phyloP scores from a whole-genome alignment of 2,113 vertebrate genomes.

The Rhinogobius similis region DNA sequence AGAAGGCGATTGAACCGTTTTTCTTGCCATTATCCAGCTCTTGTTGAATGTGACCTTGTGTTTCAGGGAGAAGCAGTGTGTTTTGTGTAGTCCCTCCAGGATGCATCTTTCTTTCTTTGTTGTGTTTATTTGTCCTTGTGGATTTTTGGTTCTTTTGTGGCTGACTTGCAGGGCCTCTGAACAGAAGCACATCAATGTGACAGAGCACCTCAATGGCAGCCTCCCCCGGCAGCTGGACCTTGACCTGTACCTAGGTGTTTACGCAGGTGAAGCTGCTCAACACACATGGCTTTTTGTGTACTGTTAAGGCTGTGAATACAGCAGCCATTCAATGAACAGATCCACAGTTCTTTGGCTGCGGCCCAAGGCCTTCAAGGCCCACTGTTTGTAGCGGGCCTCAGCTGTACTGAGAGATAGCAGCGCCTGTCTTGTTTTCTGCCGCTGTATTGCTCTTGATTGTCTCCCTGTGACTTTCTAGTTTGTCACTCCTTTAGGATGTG shows the following conservation, averaged over 20 bases:
- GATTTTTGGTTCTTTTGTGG: slow-evolving; percentile 62
- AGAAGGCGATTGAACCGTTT: slow-evolving; percentile 33
- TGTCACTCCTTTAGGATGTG: slow-evolving; percentile 49
- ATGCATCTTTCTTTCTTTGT: slow-evolving; percentile 45
- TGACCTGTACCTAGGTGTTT: slow-evolving; percentile 87
- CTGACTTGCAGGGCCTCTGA: slow-evolving; percentile 71
- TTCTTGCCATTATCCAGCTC: slow-evolving; percentile 44
- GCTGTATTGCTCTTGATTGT: slow-evolving; percentile 61
- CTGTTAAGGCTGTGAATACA: slow-evolving; percentile 52
- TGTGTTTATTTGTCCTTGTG: slow-evolving; percentile 68
- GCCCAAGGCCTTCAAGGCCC: slow-evolving; percentile 77
- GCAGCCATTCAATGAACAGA: slow-evolving; percentile 65
- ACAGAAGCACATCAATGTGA: slow-evolving; percentile 74
- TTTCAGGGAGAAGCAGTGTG: slow-evolving; percentile 29
- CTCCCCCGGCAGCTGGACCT: slow-evolving; percentile 78
- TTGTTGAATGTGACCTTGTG: slow-evolving; percentile 63
- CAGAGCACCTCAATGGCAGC: slow-evolving; percentile 62
- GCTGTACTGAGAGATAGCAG: slow-evolving; percentile 68
- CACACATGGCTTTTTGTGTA: slow-evolving; percentile 61
- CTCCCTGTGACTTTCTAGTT: slow-evolving; percentile 55
- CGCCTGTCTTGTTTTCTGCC: slow-evolving; percentile 56
- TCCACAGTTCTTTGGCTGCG: slow-evolving; percentile 70
- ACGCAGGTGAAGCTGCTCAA: slow-evolving; percentile 84
- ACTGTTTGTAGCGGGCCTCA: slow-evolving; percentile 66
- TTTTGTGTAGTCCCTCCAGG: slow-evolving; percentile 37